Percentiles rank a stretch among this genome's conserved stretches.
Conservation (phyloP, 2,113 vertebrate genomes). For the Paramormyrops kingsleyae region DNA sequence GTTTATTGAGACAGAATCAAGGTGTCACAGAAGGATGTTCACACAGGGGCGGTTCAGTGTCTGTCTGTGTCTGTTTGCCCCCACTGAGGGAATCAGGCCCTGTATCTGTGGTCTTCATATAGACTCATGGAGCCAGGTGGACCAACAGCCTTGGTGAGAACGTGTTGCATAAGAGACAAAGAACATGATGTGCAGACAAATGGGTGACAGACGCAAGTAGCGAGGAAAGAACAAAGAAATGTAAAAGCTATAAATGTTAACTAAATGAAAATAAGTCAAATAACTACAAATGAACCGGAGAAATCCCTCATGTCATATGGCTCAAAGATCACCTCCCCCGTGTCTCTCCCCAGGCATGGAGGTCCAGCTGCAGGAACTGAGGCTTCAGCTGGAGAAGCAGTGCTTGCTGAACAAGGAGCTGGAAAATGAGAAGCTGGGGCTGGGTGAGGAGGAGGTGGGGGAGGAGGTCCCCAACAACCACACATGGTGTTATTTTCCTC, state of each 20-base stretch:
- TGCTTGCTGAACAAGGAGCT: constrained; percentile 59
- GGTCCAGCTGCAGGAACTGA: constrained; percentile 57
- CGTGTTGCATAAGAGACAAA: background rate
- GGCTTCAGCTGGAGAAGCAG: constrained; percentile 60
- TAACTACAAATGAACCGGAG: background rate
- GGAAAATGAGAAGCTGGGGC: constrained; percentile 54
- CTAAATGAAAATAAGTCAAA: background rate
- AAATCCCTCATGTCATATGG: background rate
- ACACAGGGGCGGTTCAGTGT: background rate
- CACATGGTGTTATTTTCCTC: background rate
- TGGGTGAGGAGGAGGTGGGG: constrained; percentile 47
- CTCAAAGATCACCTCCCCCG: background rate
- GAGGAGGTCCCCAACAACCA: background rate
- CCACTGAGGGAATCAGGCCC: background rate
- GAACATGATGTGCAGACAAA: background rate
- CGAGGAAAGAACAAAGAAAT: background rate
- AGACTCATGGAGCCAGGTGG: background rate
- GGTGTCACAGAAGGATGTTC: background rate
- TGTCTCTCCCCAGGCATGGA: constrained; percentile 52
- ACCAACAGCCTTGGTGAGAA: background rate
- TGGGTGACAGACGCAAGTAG: background rate
- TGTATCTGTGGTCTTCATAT: background rate
- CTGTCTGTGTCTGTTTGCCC: background rate
- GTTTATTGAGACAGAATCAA: background rate
- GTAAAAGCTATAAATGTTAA: background rate